Evolutionary conservation across 2,888 invertebrate species (phyloP), one percentile per base, ranked within the genome.

Genomic region (Hirtodrosophila duncani): DNA sequence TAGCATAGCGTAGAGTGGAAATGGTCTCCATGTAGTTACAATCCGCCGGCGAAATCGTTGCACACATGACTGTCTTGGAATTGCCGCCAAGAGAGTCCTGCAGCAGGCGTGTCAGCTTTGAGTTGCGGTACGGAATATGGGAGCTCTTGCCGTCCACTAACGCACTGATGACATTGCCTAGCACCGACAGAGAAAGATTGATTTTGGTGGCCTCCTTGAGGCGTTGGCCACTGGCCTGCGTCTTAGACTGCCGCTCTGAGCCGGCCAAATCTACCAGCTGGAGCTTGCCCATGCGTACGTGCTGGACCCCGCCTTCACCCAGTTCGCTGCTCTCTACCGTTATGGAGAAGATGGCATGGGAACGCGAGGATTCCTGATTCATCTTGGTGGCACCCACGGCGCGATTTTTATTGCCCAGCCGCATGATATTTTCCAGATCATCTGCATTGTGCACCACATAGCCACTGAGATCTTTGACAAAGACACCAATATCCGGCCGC

Each of bases 371-470:
- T 83, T 96, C 95, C 7, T 93, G 92, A 87, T 99, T 99, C 98
- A 99, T 99, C 65, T 97, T 94, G 0, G 99, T 99, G 0, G 98
- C 94, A 18, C 95, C 95, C 3, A 94, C 93, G 31, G 91, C 91
- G 30, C 99, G 91, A 88, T 98, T 98, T 87, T 96, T 97, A 86
- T 98, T 99, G 43, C 99, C 99, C 13, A 97, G 89, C 26, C 94
- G 94, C 96, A 99, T 97, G 41, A 99, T 95, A 71, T 94, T 92
- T 83, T 96, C 96, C 84, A 98, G 91, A 82, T 98, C 97, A 81
- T 97, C 96, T 0, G 98, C 96, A 86, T 96, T 97, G 87, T 98
- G 96, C 6, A 99, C 99, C n/a, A 98, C 97, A 87, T 97, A 98
- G 0, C 96, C 96, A 44, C 97, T 95, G 9, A 99, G 90, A 85